Base-by-base conservation (phyloP, 2,888 invertebrate genomes). In the Athetis lepigone region DNA sequence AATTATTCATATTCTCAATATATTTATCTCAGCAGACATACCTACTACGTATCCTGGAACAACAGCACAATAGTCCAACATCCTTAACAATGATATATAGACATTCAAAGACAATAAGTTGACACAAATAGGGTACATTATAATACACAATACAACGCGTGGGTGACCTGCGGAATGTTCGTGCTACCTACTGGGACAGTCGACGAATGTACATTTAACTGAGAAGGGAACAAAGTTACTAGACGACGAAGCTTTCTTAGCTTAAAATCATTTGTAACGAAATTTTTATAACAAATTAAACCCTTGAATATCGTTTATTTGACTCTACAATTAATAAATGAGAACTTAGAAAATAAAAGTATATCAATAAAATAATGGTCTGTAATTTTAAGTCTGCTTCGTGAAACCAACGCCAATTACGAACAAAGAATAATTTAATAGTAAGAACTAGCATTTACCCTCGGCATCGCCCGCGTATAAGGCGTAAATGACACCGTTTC, bases 61-160 rank as follows among this genome's bases (percentile, higher is more conserved):
- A 73, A 73, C 50, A 70, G 63, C 66, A 80, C 77, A 82, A 79
- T 73, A 77, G 74, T 73, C 66, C 61, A 74, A 74, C 75, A 73
- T 82, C 80, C 79, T 78, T 79, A 75, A 75, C 81, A 77, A 78
- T 81, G 81, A 82, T 82, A 80, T 77, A 80, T 80, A 69, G 80
- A 80, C 73, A 80, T 79, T 77, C 78, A 77, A 80, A 79, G 82
- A 88, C 88, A 86, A 87, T 86, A 85, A 85, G 81, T 84, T 85
- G 87, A 85, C 88, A 86, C 84, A 80, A 79, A 80, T 80, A 79
- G 75, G 75, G 81, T 82, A 83, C 85, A 85, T 85, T 81, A 81
- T 80, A 79, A 81, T 79, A 82, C 77, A 76, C 74, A 79, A 75
- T 66, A 81, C 79, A 79, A 80, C 80, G 80, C 81, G 83, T 83